Base-by-base conservation (phyloP, 2,797 vertebrate species). In the Rhincodon typus region DNA sequence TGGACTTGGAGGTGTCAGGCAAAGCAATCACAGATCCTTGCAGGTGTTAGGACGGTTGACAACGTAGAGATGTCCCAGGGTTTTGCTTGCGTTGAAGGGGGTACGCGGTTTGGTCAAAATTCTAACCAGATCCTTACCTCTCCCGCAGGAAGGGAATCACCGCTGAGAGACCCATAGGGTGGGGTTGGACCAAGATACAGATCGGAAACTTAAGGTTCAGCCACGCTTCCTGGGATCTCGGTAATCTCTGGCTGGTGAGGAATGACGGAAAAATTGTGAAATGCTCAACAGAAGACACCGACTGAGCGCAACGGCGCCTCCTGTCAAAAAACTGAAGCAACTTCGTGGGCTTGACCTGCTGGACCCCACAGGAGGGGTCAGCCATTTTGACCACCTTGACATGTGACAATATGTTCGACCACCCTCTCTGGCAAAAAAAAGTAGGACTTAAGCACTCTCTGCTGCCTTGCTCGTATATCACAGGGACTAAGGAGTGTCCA, bases 151-250 rank as follows among this genome's bases (percentile, higher is more conserved):
- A 86, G 7, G 94, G 94, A 3, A 53, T 96, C 74, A 53, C 79
- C 7, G 0, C n/a, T 5, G 27, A 27, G 3, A 96, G 84, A 4
- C 95, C 94, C 8, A 0, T 34, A 0, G 96, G 96, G 3, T 96
- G 74, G 88, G 67, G 27, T 0, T 96, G 96, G 96, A 90, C 10
- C 12, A 25, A 46, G 1, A 3, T 95, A 27, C n/a, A 62, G 23
- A 42, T 84, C 38, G 79, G 27, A n/a, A 30, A 34, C 79, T 23
- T 53, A 15, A 57, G 66, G 1, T 86, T 77, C 38, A 96, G 95
- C 25, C 95, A 96, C 38, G 88, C 88, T 2, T 82, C 70, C 74
- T 93, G 82, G n/a, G 96, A 95, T 25, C 38, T 77, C 17, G 96
- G 96, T 0, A 70, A 7, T 6, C 42, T 96, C 46, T 96, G 96